Percentiles rank a stretch among this genome's conserved stretches.
Evolutionary conservation across 2,888 invertebrate species (phyloP).

Genomic region (Cosmia pyralina): DNA sequence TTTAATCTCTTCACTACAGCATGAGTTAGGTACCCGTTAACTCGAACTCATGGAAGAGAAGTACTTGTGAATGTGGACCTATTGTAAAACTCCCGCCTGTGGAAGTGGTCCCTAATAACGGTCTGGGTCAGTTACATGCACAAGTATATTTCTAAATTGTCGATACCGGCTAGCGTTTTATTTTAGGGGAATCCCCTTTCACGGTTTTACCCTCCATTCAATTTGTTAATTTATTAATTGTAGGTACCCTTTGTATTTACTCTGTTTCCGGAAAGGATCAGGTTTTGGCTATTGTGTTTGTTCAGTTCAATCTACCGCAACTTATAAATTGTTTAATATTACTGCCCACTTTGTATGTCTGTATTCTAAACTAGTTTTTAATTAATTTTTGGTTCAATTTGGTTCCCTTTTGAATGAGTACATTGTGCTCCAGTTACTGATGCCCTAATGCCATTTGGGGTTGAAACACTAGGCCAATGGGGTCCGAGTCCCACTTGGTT

Average conservation of each 20-base stretch:
- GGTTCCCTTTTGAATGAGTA: too few species aligned
- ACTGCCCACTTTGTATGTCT: too few species aligned
- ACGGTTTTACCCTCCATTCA: slow-evolving; percentile 19
- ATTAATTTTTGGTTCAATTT: too few species aligned
- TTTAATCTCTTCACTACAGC: neutral
- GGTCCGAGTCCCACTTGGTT: too few species aligned
- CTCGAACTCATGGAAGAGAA: neutral
- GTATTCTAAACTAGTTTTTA: too few species aligned
- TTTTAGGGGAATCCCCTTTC: slow-evolving; percentile 16
- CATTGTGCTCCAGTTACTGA: too few species aligned
- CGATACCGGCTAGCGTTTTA: slow-evolving; percentile 13
- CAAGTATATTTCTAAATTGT: slow-evolving; percentile 17
- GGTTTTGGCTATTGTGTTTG: neutral
- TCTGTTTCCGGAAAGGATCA: neutral
- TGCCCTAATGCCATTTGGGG: too few species aligned
- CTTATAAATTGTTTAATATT: too few species aligned
- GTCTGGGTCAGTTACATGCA: slow-evolving; percentile 7
- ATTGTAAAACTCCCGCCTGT: neutral
- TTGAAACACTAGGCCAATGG: too few species aligned
- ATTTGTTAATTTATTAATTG: slow-evolving; percentile 22
- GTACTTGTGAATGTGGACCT: neutral
- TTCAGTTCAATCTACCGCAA: too few species aligned
- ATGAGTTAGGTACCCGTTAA: neutral
- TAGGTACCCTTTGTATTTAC: neutral
- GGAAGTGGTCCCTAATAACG: neutral